Evolutionary conservation across 2,797 vertebrate genomes (phyloP), one percentile per base, ranked within the genome.

Genomic region (Petrocephalus sullivani): DNA sequence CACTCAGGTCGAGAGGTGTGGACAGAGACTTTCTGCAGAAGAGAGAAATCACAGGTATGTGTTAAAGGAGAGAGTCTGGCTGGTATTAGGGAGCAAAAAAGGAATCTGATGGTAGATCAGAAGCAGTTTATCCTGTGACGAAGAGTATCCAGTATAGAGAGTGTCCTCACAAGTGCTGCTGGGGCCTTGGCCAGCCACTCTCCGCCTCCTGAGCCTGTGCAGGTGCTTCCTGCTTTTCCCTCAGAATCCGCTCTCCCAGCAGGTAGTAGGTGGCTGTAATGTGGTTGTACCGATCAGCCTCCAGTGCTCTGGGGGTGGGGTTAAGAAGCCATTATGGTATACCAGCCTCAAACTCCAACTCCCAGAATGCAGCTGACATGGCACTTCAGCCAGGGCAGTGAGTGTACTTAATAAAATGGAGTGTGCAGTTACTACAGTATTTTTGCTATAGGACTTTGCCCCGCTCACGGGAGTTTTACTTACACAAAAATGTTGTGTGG

Each of bases 261-360:
- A 96, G 92, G 90, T 95, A 96, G 89, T 96, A 96, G 0, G 95
- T 96, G 90, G 95, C 95, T 0, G 95, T 96, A 90, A 96, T 93
- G 91, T 96, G 95, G 92, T 96, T 95, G 91, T 96, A 96, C 54
- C 90, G 92, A 49, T 96, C 90, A 0, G 94, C 94, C 49, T 96
- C 95, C 91, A 96, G 90, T 0, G 95, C 95, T 91, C 95, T 96
- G 89, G 61, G 9, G 56, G 78, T 88, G 2, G 57, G 86, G 12
- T 16, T 37, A 16, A 4, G 89, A 6, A 84, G 58, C 87, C 85
- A 90, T 64, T 89, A 51, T 88, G 49, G 88, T 46, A 21, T 58
- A 83, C 49, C 16, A 21, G 19, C 9, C 1, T 21, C 41, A 67
- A 49, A 61, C 33, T 87, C 53, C 28, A 87, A 46, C 37, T 78